Evolutionary conservation across 2,888 invertebrate species (phyloP), one percentile per base, ranked within the genome.

Genomic region (Seira sanloemensis): DNA sequence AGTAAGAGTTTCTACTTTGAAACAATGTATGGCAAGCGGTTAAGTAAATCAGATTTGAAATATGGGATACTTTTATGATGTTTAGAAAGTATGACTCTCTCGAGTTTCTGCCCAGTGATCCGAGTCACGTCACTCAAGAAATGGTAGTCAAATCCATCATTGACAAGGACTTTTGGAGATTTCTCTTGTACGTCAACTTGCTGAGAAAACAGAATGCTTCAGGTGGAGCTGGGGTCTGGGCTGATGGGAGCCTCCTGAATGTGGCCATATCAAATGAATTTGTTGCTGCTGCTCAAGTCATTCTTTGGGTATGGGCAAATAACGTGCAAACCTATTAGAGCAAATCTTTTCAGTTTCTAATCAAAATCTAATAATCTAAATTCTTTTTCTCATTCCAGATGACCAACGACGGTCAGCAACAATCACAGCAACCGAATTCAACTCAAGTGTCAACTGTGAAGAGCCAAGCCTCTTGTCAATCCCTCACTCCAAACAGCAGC

Each of bases 81-180:
- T n/a, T n/a, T n/a, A 37, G 79, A 26, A 85, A 85, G 50, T 85
- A 85, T 54, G 80, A 85, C 18, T 27, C 62, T n/a, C 73, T 85
- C 5, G 79, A 80, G 68, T 85, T 85, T 27, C 76, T 85, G 0
- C 80, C 84, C 0, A 21, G 5, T 5, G 73, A 78, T 2, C 73
- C 78, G 18, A 1, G 37, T 9, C 62, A 67, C 19, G 75, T 76
- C 9, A 85, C 65, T 5, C 65, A 74, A 26, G 80, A 85, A 19
- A 72, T 75, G 65, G 71, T 85, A 1, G 46, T 46, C 9, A 71
- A 85, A 62, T 27, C 78, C 7, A 72, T 85, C 1, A 58, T 76
- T 0, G 76, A 85, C 7, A 85, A 85, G 62, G 84, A 85, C 58
- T 85, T 85, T 37, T 75, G 71, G 67, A 76, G 67, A 58, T 85